Percentiles rank a stretch among this genome's conserved stretches.
Evolutionary conservation across 2,797 vertebrate genomes (phyloP).

Genomic region (Sebastes nivosus): DNA sequence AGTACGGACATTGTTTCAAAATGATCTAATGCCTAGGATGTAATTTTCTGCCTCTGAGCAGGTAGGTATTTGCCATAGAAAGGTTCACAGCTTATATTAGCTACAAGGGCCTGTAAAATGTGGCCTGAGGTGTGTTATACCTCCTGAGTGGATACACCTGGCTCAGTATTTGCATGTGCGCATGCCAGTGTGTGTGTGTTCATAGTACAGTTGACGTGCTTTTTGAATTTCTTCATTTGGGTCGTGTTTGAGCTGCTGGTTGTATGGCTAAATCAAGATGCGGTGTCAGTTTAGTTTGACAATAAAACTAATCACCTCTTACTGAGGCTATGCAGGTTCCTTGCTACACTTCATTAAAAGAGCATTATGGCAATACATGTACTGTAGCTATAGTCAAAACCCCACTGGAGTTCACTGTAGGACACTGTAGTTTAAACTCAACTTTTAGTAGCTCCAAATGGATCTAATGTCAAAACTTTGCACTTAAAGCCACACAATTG

Average conservation of each 20-base stretch:
- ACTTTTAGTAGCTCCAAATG: background rate
- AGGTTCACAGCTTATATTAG: conserved; percentile 61
- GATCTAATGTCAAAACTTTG: background rate
- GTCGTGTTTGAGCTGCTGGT: conserved; percentile 10
- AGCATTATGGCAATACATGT: conserved; percentile 34
- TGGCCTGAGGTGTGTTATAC: conserved; percentile 38
- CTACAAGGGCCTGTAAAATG: conserved; percentile 57
- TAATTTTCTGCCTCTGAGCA: conserved; percentile 47
- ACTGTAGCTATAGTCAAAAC: background rate
- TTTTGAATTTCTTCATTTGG: conserved; percentile 23
- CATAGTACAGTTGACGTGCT: conserved; percentile 11
- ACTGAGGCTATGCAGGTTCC: conserved; percentile 26
- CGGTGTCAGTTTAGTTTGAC: conserved; percentile 52
- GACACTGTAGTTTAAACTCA: conserved; percentile 14
- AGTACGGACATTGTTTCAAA: conserved; percentile 67
- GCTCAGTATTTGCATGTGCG: conserved; percentile 35
- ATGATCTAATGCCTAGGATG: conserved; percentile 60
- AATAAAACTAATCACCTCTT: conserved; percentile 52
- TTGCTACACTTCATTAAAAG: conserved; percentile 55
- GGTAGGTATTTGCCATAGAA: conserved; percentile 61
- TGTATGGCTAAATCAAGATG: conserved; percentile 13
- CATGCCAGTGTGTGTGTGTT: conserved; percentile 9
- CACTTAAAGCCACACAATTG: background rate
- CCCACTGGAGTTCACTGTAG: conserved; percentile 6
- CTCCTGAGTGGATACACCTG: conserved; percentile 66